A percentile compares a stretch with the other conserved stretches of the same genome.
Conservation (phyloP, 2,888 invertebrate genomes). For the Protonemura montana region DNA sequence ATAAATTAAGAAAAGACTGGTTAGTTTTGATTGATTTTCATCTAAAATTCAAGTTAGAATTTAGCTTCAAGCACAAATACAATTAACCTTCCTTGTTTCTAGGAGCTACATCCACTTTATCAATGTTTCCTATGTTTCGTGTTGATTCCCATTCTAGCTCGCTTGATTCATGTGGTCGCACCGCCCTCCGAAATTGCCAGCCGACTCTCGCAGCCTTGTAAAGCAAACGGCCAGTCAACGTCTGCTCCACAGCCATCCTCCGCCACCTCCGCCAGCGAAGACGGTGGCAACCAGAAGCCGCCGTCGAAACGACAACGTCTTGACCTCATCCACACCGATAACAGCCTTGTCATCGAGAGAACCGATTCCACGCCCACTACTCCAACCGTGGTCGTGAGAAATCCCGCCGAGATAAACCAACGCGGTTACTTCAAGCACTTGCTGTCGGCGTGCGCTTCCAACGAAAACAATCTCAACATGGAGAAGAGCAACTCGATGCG, state of each 20-base stretch:
- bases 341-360: not conserved
- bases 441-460: not conserved
- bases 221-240: not conserved
- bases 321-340: not conserved
- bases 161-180: not conserved
- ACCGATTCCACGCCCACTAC: not conserved
- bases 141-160: not conserved
- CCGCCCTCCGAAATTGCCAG: not conserved
- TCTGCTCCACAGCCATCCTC: not conserved
- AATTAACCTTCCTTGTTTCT: too few species aligned
- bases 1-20: too few species aligned
- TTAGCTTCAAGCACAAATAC: too few species aligned
- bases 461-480: conserved; percentile 27
- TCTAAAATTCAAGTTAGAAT: too few species aligned
- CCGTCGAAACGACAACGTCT: not conserved
- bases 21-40: too few species aligned
- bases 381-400: not conserved
- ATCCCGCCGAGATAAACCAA: not conserved
- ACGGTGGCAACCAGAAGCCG: not conserved
- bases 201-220: not conserved
- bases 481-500: conserved; percentile 24
- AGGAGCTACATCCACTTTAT: too few species aligned
- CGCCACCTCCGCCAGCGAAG: not conserved
- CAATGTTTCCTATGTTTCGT: too few species aligned
- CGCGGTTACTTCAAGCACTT: conserved; percentile 3